phyloP scores from a whole-genome alignment of 2,888 invertebrate genomes.

The Boloria euphrosyne region DNA sequence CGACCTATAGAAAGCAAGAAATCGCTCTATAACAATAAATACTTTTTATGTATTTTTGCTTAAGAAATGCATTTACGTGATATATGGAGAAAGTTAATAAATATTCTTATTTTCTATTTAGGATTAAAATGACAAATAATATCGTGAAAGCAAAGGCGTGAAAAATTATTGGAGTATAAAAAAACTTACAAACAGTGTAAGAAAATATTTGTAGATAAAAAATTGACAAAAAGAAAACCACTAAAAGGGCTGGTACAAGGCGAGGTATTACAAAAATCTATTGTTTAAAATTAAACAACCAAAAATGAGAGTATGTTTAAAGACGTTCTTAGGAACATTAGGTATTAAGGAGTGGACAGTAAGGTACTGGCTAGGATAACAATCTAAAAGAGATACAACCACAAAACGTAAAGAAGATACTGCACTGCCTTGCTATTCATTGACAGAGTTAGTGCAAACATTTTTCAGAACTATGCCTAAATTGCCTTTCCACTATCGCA shows the following conservation, averaged over 20 bases:
- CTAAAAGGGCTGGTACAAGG: slow-evolving; percentile 10
- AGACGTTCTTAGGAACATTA: slow-evolving; percentile 11
- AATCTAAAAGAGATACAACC: background rate
- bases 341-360: slow-evolving; percentile 11
- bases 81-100: too few species aligned
- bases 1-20: too few species aligned
- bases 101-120: too few species aligned
- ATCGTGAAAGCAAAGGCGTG: too few species aligned
- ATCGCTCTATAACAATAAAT: too few species aligned
- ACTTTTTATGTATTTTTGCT: too few species aligned
- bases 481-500: slow-evolving; percentile 16
- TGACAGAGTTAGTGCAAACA: background rate
- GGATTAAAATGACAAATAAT: too few species aligned
- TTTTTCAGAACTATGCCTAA: slow-evolving; percentile 13
- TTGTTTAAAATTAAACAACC: slow-evolving; percentile 15
- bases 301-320: slow-evolving; percentile 22
- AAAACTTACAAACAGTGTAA: too few species aligned
- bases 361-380: slow-evolving; percentile 9
- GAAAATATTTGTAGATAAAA: slow-evolving; percentile 15
- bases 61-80: too few species aligned
- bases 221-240: slow-evolving; percentile 13
- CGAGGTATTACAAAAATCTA: slow-evolving; percentile 3
- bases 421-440: background rate
- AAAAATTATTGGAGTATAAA: too few species aligned
- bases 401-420: background rate